Percentiles rank a stretch among this genome's conserved stretches.
These are phyloP conservation scores for Baronia brevicornis DNA, from an alignment of 2,888 invertebrate genomes.

Conservation along the genomic window DNA sequence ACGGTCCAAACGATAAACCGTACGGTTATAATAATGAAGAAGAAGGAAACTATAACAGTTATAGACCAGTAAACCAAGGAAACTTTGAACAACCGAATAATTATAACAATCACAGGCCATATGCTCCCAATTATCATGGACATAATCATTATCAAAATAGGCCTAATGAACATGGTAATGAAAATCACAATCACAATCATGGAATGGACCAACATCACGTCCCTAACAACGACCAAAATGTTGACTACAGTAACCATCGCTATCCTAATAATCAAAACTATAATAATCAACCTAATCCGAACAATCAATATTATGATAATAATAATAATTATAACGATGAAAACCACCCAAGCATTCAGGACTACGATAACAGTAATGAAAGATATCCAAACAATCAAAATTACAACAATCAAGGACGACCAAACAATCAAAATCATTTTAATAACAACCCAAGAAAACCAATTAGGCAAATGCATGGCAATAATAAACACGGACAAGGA, in stretches of 20 bases:
- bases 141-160: slow-evolving; percentile 7
- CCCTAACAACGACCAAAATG: slow-evolving; percentile 5
- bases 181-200: slow-evolving; percentile 4
- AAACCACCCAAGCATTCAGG: slow-evolving; percentile 8
- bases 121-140: slow-evolving; percentile 9
- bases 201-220: too few species aligned
- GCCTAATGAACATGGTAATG: slow-evolving; percentile 12
- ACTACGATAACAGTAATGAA: slow-evolving; percentile 14
- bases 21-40: too few species aligned
- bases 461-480: slow-evolving; percentile 12
- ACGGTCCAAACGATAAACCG: slow-evolving; percentile 33
- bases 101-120: slow-evolving; percentile 5
- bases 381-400: slow-evolving; percentile 18
- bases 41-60: too few species aligned
- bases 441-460: slow-evolving; percentile 14
- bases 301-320: slow-evolving; percentile 19
- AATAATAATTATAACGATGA: slow-evolving; percentile 13
- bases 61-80: slow-evolving; percentile 13
- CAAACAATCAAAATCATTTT: slow-evolving; percentile 16
- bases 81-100: slow-evolving; percentile 9
- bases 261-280: slow-evolving; percentile 3
- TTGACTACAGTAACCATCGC: slow-evolving; percentile 11
- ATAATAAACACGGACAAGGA: slow-evolving; percentile 6
- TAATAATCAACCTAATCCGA: slow-evolving; percentile 8
- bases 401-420: slow-evolving; percentile 6